These are phyloP conservation scores for Ruditapes philippinarum DNA, from an alignment of 1,140 invertebrate species.

Conservation along the genomic window DNA sequence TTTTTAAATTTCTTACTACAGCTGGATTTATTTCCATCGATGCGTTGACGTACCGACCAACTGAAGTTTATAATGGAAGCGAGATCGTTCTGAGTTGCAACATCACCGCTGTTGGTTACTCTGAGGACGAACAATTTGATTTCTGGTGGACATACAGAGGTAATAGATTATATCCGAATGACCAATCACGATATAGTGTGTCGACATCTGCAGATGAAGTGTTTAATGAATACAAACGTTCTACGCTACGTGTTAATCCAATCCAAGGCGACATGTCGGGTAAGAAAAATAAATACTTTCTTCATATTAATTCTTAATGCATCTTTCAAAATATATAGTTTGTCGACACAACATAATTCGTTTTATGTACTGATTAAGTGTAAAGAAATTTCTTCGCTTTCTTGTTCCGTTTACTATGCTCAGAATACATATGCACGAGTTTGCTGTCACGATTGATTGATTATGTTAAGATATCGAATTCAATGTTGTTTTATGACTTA, in stretches of 20 bases:
- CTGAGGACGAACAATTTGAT: not conserved
- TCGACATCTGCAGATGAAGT: not conserved
- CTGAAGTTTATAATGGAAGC: slow-evolving; percentile 27
- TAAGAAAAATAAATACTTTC: too few species aligned
- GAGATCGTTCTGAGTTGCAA: slow-evolving; percentile 8
- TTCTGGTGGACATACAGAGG: slow-evolving; percentile 35
- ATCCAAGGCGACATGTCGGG: not conserved
- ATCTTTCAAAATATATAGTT: too few species aligned
- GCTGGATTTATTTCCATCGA: slow-evolving; percentile 27
- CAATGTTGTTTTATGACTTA: too few species aligned
- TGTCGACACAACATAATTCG: too few species aligned
- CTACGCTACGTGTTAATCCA: not conserved
- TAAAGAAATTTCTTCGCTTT: too few species aligned
- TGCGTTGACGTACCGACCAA: not conserved
- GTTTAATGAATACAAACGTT: slow-evolving; percentile 19
- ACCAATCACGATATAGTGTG: slow-evolving; percentile 31
- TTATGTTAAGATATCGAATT: too few species aligned
- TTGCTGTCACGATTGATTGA: too few species aligned
- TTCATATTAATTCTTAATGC: too few species aligned
- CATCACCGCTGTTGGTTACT: slow-evolving; percentile 25
- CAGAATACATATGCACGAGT: too few species aligned
- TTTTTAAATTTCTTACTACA: not conserved
- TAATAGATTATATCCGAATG: not conserved
- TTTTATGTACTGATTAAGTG: too few species aligned
- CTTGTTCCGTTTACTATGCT: too few species aligned